Base-by-base conservation (phyloP, 2,113 vertebrate genomes). In the Pollachius pollachius region DNA sequence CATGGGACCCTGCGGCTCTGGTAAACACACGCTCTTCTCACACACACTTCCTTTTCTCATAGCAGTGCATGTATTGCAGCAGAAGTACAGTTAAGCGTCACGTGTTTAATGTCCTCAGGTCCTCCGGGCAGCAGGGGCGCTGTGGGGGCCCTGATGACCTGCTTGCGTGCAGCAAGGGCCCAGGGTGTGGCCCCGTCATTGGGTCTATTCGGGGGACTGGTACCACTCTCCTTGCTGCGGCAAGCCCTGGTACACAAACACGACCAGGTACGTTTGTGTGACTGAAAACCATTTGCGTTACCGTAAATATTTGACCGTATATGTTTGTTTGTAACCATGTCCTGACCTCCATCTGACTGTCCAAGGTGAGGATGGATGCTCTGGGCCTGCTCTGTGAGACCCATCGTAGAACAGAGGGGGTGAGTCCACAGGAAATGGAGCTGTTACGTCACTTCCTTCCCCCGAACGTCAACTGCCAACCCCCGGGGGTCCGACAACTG, bases 331-430 rank as follows among this genome's bases (percentile, higher is more conserved):
- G 25, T 69, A 23, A 41, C 9, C 41, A 8, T 17, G 3, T 62
- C 48, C 1, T 7, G 64, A 70, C 34, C 19, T 62, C 57, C 8
- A 12, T 65, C 11, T 70, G 2, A 11, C 48, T 19, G 1, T 27
- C 5, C 17, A 79, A 96, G 96, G 95, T 99, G 60, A 94, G 95
- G 75, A 92, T 97, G 72, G 97, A 99, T 70, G 94, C 96, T n/a
- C 82, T 99, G 77, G 97, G 95, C 2, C 92, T 99, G 65, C 88
- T 99, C 52, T 98, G 95, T 72, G 97, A 98, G 88, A 96, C 93
- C 62, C 94, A 95, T 68, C 94, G 96, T 68, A 96, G 94, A 84
- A 98, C 97, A 0, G 96, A 99, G 89, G 78, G 88, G 0, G 81
- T 97, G 71, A 94, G 91, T 19, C 0, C 65, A 34, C 91, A 95